Percentiles rank a stretch among this genome's conserved stretches.
phyloP scores from a whole-genome alignment of 2,797 vertebrate genomes.

The Mormyrops boulengeri region DNA sequence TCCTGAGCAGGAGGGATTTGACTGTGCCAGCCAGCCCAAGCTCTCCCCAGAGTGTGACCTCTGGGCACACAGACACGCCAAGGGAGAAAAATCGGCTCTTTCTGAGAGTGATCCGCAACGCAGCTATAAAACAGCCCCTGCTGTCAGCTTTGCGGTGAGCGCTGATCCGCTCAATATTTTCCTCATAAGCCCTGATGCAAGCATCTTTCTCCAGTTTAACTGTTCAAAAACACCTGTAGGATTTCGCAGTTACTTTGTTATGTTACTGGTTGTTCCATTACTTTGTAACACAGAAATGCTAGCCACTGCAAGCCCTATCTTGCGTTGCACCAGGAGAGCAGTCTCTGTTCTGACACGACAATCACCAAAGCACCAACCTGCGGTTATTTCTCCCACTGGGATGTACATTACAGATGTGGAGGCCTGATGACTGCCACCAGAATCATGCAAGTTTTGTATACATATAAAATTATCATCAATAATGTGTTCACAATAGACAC shows the following conservation, averaged over 20 bases:
- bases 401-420: background rate
- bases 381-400: background rate
- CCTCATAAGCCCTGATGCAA: background rate
- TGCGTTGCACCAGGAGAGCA: constrained; percentile 4
- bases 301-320: background rate
- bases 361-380: background rate
- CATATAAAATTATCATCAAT: background rate
- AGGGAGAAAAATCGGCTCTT: background rate
- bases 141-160: background rate
- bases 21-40: constrained; percentile 17
- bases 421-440: background rate
- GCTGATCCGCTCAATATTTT: background rate
- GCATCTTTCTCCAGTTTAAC: background rate
- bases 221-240: background rate
- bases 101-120: background rate
- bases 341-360: background rate
- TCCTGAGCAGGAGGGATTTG: constrained; percentile 28
- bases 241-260: background rate
- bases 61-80: background rate
- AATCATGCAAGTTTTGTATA: background rate
- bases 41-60: constrained; percentile 5
- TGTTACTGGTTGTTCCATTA: background rate
- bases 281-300: background rate
- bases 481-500: background rate
- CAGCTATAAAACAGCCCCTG: background rate